These are phyloP conservation scores for Callospermophilus lateralis DNA, from an alignment of 2,113 vertebrate genomes.

Conservation along the genomic window DNA sequence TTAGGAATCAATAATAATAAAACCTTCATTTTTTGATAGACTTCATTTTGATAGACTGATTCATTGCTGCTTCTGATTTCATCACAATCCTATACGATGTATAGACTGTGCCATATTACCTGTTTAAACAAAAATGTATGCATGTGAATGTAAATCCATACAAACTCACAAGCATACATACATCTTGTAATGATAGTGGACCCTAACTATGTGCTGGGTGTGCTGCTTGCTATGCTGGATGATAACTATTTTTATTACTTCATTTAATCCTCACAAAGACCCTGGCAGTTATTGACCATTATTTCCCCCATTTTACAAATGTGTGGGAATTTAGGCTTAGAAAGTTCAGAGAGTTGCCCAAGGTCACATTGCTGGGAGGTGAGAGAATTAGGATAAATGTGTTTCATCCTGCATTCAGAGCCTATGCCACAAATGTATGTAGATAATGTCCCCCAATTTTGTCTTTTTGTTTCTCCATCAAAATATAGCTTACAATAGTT, in stretches of 20 bases:
- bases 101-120: neutral
- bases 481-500: neutral
- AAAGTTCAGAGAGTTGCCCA: neutral
- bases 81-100: neutral
- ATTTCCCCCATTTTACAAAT: neutral
- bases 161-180: neutral
- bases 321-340: neutral
- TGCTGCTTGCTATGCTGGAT: neutral
- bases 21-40: neutral
- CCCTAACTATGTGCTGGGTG: neutral
- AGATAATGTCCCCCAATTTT: slow-evolving; percentile 6
- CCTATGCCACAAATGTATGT: neutral
- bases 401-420: neutral
- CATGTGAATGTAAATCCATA: neutral
- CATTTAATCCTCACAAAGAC: neutral
- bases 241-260: neutral
- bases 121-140: neutral
- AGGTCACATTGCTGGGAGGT: neutral
- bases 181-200: neutral
- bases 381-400: neutral
- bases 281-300: neutral
- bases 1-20: neutral
- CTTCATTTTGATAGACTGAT: slow-evolving; percentile 9
- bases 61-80: neutral
- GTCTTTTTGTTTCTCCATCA: slow-evolving; percentile 19